Evolutionary conservation across 2,113 vertebrate species (phyloP).

Genomic region (Stegastes partitus): DNA sequence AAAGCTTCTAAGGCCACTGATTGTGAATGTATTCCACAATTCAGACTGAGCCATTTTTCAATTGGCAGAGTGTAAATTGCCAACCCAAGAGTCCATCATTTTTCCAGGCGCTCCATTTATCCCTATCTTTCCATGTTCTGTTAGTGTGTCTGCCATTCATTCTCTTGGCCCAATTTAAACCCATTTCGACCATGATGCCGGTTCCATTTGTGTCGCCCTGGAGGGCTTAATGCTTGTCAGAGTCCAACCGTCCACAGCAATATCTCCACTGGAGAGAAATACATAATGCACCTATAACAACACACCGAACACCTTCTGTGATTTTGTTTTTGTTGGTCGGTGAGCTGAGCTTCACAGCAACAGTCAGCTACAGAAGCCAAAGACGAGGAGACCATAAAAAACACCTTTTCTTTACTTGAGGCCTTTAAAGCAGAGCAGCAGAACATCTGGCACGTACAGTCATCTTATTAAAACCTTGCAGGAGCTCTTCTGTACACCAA

Average conservation of each 20-base stretch:
- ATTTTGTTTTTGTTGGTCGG: background rate
- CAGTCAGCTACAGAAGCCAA: background rate
- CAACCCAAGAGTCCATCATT: background rate
- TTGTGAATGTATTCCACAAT: slow-evolving; percentile 28
- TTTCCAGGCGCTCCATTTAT: slow-evolving; percentile 22
- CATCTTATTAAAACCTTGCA: background rate
- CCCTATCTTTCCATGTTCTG: background rate
- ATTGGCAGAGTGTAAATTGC: slow-evolving; percentile 1
- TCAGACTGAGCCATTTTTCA: slow-evolving; percentile 17
- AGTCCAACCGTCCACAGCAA: slow-evolving; percentile 1
- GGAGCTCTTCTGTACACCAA: background rate
- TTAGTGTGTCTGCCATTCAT: slow-evolving; percentile 3
- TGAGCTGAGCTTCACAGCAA: background rate
- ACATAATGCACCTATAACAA: background rate
- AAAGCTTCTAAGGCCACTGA: background rate
- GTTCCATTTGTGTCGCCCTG: slow-evolving; percentile 4
- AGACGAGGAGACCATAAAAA: background rate
- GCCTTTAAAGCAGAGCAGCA: background rate
- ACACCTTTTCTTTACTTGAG: background rate
- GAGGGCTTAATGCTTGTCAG: background rate
- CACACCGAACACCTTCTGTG: too few relatives aligned
- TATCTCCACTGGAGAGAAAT: background rate
- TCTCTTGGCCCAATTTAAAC: slow-evolving; percentile 26
- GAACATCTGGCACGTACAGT: slow-evolving; percentile 18
- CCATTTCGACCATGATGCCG: slow-evolving; percentile 13